Evolutionary conservation across 1,140 invertebrate species (phyloP).

Genomic region (Drosophila insularis): DNA sequence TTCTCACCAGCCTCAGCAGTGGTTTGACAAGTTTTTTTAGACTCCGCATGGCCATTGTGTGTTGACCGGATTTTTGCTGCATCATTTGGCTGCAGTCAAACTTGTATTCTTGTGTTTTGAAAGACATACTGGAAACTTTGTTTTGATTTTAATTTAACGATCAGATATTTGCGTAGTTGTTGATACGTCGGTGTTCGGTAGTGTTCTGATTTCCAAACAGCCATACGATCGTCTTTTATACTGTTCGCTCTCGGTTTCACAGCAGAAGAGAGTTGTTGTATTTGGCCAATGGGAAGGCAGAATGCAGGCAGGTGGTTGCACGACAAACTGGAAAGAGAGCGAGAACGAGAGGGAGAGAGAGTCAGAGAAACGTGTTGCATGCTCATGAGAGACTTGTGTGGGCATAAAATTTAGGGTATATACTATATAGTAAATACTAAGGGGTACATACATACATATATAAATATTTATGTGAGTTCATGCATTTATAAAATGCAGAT

Average conservation of each 20-base stretch:
- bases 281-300: slow-evolving; percentile 54
- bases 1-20: slow-evolving; percentile 83
- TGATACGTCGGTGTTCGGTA: slow-evolving; percentile 41
- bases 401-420: slow-evolving; percentile 11
- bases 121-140: slow-evolving; percentile 58
- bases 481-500: too few species aligned
- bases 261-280: not conserved
- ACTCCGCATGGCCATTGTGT: slow-evolving; percentile 77
- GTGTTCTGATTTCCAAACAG: slow-evolving; percentile 51
- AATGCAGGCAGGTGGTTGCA: slow-evolving; percentile 69
- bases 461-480: too few species aligned
- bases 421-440: slow-evolving; percentile 1
- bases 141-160: slow-evolving; percentile 8
- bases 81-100: slow-evolving; percentile 66
- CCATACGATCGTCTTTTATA: slow-evolving; percentile 55
- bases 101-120: slow-evolving; percentile 81
- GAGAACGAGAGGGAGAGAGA: not conserved
- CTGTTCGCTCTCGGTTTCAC: slow-evolving; percentile 28
- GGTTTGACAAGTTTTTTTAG: slow-evolving; percentile 84
- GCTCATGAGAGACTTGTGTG: slow-evolving; percentile 9
- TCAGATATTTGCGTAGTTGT: slow-evolving; percentile 8
- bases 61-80: slow-evolving; percentile 74
- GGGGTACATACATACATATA: too few species aligned
- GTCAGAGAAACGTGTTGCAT: slow-evolving; percentile 15
- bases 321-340: slow-evolving; percentile 5